These are phyloP conservation scores for Leptonema lineaticorne DNA, from an alignment of 1,140 invertebrate species.

Conservation along the genomic window DNA sequence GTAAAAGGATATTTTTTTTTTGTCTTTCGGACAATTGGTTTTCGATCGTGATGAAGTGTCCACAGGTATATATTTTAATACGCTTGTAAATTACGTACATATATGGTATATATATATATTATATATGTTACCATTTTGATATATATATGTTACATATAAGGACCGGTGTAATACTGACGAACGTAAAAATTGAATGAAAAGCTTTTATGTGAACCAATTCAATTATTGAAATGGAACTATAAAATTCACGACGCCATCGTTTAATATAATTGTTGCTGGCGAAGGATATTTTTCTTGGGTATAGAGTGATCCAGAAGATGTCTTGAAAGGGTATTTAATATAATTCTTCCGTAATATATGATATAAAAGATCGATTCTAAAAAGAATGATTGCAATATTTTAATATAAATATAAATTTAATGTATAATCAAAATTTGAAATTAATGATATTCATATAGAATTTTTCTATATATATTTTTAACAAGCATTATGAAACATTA, in stretches of 20 bases:
- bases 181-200: conserved; percentile 11
- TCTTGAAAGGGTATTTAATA: background rate
- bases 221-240: conserved; percentile 17
- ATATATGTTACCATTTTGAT: too few species aligned
- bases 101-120: too few species aligned
- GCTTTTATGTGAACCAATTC: conserved; percentile 15
- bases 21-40: background rate
- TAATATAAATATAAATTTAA: background rate
- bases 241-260: conserved; percentile 3
- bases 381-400: background rate
- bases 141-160: too few species aligned
- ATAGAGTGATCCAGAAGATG: too few species aligned
- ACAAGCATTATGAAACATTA: background rate
- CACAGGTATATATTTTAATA: background rate
- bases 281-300: too few species aligned
- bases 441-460: conserved; percentile 2
- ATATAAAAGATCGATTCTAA: background rate
- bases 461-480: background rate
- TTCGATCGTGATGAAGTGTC: background rate
- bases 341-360: background rate
- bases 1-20: background rate
- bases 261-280: conserved; percentile 14
- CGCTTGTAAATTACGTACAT: background rate
- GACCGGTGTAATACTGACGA: background rate
- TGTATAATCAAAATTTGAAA: conserved; percentile 2